These are phyloP conservation scores for Colossoma macropomum DNA, from an alignment of 2,113 vertebrate species.

Conservation along the genomic window DNA sequence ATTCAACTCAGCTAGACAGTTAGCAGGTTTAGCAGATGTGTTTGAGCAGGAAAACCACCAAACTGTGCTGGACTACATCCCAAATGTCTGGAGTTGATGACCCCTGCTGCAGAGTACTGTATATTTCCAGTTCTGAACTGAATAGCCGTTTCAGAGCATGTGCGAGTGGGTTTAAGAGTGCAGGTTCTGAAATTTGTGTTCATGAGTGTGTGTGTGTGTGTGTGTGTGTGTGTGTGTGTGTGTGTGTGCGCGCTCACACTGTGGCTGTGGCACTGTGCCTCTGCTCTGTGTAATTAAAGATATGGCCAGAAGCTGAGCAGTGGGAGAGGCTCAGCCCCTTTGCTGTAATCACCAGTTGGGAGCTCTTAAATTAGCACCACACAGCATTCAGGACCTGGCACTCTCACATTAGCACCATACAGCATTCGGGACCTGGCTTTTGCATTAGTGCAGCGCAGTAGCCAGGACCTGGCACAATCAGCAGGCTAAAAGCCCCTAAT, in stretches of 20 bases:
- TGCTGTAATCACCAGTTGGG: conserved; percentile 52
- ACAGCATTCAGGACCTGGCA: conserved; percentile 34
- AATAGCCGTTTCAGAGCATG: conserved; percentile 9
- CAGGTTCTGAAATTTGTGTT: conserved; percentile 14
- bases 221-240: conserved; percentile 16
- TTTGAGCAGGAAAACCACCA: background rate
- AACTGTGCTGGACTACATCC: too few relatives aligned
- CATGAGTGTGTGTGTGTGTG: background rate
- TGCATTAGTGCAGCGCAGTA: conserved; percentile 36
- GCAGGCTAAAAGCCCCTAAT: conserved; percentile 44
- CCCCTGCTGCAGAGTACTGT: too few relatives aligned
- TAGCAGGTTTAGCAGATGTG: background rate
- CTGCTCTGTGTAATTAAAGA: conserved; percentile 49
- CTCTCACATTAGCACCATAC: conserved; percentile 20
- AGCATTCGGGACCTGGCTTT: conserved; percentile 33
- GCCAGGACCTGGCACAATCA: conserved; percentile 52
- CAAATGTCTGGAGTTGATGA: too few relatives aligned
- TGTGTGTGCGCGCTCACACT: background rate
- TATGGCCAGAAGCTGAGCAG: conserved; percentile 38
- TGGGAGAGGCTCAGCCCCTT: conserved; percentile 27
- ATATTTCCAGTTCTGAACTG: too few relatives aligned
- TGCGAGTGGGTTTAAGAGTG: conserved; percentile 14
- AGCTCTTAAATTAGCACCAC: conserved; percentile 55
- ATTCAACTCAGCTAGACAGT: background rate
- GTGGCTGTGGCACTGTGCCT: conserved; percentile 30